Evolutionary conservation across 2,888 invertebrate genomes (phyloP).

Genomic region (Busseola fusca): DNA sequence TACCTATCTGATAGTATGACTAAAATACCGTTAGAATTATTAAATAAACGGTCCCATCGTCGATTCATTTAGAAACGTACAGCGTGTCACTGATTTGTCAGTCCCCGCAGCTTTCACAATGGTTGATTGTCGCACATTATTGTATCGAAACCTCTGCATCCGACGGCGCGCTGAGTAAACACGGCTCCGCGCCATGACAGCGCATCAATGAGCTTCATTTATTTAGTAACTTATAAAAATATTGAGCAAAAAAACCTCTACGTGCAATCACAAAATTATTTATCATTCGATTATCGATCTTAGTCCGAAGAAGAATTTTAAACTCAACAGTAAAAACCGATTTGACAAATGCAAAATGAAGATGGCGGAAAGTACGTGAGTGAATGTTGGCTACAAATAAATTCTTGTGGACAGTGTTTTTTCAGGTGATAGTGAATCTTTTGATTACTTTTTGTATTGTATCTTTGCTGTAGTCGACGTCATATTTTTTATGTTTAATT

Average conservation of each 20-base stretch:
- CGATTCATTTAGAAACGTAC: constrained; percentile 53
- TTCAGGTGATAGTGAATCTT: constrained; percentile 68
- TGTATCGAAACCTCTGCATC: constrained; percentile 66
- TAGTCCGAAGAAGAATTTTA: constrained; percentile 58
- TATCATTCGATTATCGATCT: constrained; percentile 62
- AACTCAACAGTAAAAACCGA: constrained; percentile 53
- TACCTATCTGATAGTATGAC: too few species aligned
- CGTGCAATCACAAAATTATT: constrained; percentile 64
- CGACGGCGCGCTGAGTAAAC: constrained; percentile 79
- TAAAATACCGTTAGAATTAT: constrained; percentile 42
- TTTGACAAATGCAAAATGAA: constrained; percentile 58
- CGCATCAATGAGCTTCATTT: constrained; percentile 85
- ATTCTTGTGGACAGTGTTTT: constrained; percentile 65
- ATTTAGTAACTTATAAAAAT: constrained; percentile 86
- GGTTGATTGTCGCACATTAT: constrained; percentile 72
- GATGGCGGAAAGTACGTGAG: constrained; percentile 65
- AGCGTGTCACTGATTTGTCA: constrained; percentile 74
- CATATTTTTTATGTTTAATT: background rate
- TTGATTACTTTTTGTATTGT: constrained; percentile 36
- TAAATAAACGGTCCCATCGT: constrained; percentile 37
- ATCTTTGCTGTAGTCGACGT: background rate
- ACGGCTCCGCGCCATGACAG: constrained; percentile 76
- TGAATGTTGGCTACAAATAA: constrained; percentile 62
- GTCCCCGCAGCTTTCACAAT: constrained; percentile 68
- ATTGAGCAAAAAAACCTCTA: constrained; percentile 63